These are phyloP conservation scores for Andricus grossulariae DNA, from an alignment of 1,140 invertebrate species.

Conservation along the genomic window DNA sequence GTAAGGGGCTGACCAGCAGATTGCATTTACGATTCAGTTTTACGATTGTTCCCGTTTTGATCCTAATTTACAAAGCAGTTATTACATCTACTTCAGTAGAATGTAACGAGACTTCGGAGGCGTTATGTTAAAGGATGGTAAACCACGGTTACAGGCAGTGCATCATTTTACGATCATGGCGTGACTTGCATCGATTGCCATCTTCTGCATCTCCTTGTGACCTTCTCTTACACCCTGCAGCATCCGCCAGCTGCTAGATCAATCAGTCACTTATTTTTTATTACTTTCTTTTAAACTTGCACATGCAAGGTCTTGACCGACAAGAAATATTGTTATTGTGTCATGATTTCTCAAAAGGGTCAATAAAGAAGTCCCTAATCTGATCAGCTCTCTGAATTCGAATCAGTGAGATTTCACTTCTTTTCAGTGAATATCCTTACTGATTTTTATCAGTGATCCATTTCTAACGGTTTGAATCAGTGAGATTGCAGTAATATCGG, in stretches of 20 bases:
- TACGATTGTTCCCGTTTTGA: constrained; percentile 26
- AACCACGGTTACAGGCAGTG: constrained; percentile 21
- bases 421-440: too few species aligned
- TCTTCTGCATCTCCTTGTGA: constrained; percentile 38
- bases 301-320: background rate
- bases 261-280: constrained; percentile 30
- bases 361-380: too few species aligned
- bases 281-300: constrained; percentile 37
- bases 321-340: too few species aligned
- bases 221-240: constrained; percentile 39
- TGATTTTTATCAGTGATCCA: too few species aligned
- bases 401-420: too few species aligned
- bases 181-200: constrained; percentile 53
- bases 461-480: too few species aligned
- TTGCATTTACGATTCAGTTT: background rate
- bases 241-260: constrained; percentile 45
- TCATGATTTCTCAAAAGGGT: too few species aligned
- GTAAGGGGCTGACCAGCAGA: constrained; percentile 2
- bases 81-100: constrained; percentile 15
- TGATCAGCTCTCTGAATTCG: too few species aligned
- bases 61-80: constrained; percentile 25
- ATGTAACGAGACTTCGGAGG: constrained; percentile 8
- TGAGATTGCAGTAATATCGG: too few species aligned
- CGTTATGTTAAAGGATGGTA: constrained; percentile 22
- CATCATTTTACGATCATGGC: constrained; percentile 47